Base-by-base conservation (phyloP, 2,113 vertebrate genomes). In the Lonchura striata region DNA sequence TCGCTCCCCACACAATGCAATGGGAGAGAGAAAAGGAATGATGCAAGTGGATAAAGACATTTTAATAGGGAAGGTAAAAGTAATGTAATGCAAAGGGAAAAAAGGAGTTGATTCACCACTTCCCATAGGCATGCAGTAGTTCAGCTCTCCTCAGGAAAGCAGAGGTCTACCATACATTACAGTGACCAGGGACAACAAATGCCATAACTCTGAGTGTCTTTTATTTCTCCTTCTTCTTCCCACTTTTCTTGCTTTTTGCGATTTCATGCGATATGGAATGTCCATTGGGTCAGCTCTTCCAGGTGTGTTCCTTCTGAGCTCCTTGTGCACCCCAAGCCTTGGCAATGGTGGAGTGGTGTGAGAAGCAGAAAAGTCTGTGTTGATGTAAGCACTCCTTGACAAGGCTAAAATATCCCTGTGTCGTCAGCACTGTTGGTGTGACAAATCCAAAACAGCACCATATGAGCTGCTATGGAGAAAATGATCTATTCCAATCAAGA, bases 151-250 rank as follows among this genome's bases (percentile, higher is more conserved):
- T 6, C 47, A 63, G 35, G 22, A 77, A 72, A 41, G 14, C 24
- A 44, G 37, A 28, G 7, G 17, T 86, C 20, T 3, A 24, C 46
- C 24, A 33, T 3, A 1, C 2, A 0, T 71, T 57, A 46, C 5
- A 6, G 16, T 27, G 59, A 9, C 30, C 59, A 49, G 27, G 14
- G 31, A 49, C 82, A 41, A 25, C 7, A 50, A 50, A 7, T 0
- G 0, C 10, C 14, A 3, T 25, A 11, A 22, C 2, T 75, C 12
- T 0, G 1, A 52, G 52, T 4, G 2, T 2, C 7, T 10, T 27
- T 15, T 10, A 8, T 31, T 68, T 27, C 31, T 49, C 5, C 28
- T 59, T 46, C 19, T 64, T 65, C 27, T 13, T 11, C 8, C 8
- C 15, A 9, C 2, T 82, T 78, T 65, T 46, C 8, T 21, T 17